phyloP scores from a whole-genome alignment of 2,113 vertebrate species.

The Madoqua kirkii region DNA sequence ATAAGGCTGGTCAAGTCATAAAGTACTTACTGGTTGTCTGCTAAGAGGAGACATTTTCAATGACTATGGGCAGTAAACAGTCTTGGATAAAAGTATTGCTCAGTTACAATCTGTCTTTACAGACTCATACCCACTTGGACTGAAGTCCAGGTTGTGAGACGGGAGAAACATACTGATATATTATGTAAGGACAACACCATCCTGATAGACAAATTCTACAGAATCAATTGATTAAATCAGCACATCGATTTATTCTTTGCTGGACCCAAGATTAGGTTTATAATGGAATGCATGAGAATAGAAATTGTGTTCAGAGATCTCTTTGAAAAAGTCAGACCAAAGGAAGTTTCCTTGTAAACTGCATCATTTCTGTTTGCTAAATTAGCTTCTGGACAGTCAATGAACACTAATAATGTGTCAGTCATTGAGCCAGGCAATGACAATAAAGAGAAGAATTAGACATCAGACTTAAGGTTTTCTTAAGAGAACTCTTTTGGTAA shows the following conservation, averaged over 20 bases:
- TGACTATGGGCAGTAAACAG: neutral
- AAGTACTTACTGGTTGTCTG: neutral
- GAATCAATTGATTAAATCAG: neutral
- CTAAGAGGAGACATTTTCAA: neutral
- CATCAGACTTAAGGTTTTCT: neutral
- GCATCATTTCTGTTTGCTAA: neutral
- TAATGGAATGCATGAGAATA: neutral
- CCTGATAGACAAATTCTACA: neutral
- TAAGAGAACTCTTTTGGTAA: neutral
- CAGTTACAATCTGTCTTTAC: neutral
- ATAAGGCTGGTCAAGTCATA: neutral
- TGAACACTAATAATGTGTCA: neutral
- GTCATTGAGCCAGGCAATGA: neutral
- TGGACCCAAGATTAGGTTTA: neutral
- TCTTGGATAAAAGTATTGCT: neutral
- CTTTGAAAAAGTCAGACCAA: neutral
- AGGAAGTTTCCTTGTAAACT: neutral
- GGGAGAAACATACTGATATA: neutral
- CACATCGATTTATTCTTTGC: neutral
- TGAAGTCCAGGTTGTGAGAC: neutral
- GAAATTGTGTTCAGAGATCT: neutral
- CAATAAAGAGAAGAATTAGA: neutral
- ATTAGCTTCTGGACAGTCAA: neutral
- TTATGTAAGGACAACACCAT: neutral
- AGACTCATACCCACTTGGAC: neutral